Evolutionary conservation across 2,113 vertebrate genomes (phyloP), one percentile per base, ranked within the genome.

Genomic region (Climacteris rufus): DNA sequence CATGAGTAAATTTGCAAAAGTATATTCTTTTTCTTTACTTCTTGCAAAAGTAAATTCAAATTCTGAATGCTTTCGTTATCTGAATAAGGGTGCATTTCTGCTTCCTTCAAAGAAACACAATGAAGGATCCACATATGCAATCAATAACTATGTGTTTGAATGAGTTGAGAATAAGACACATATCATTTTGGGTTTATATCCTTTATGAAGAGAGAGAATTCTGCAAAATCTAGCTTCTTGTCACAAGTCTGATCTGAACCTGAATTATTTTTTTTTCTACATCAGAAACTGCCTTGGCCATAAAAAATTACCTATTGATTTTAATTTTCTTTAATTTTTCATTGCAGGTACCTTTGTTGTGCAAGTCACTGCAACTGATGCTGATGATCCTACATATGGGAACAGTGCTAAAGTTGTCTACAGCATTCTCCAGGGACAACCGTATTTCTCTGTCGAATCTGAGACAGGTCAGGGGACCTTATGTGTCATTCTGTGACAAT

Each of bases 341-440:
- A n/a, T 97, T 97, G 31, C 98, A 99, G 99, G 99, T 85, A 98
- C 99, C 44, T 99, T 98, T 30, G 99, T 99, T 76, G 98, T 99
- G 74, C 99, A 99, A 98, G 99, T 99, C 93, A 99, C 98, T 6
- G 99, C 99, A 59, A 98, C 97, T 2, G 99, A 99, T 87, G 99
- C 99, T 0, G 99, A 99, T 53, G 99, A 99, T 87, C 97, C 99
- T 56, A 99, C 99, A 0, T 99, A 99, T 7, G 99, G 99, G 21
- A 99, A 99, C 97, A 99, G 99, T 35, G 99, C 99, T 94, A 98
- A 93, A 97, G 98, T 99, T 92, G 98, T 99, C 87, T 99, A 99
- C 93, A 99, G 99, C 96, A 99, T 99, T 97, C 98, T 99, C 64
- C 98, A 99, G 97, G 99, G 99, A n/a, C 99, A 99, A 93, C 99